Percentiles rank a stretch among this genome's conserved stretches.
These are phyloP conservation scores for Furnarius figulus DNA, from an alignment of 2,113 vertebrate genomes.

Conservation along the genomic window DNA sequence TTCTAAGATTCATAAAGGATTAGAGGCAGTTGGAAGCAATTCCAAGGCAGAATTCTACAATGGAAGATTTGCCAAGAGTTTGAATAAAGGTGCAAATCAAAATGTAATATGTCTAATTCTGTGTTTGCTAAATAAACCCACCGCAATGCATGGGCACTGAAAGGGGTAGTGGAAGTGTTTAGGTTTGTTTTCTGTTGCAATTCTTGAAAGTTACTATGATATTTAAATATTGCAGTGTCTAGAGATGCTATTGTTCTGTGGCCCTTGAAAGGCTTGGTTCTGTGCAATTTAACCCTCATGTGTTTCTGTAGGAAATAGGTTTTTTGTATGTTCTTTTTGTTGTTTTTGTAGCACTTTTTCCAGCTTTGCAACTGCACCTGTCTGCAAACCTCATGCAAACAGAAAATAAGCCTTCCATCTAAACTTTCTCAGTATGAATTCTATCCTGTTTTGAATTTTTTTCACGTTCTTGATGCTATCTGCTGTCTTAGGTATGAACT, in stretches of 20 bases:
- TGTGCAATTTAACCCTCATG: neutral
- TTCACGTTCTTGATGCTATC: neutral
- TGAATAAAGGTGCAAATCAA: conserved; percentile 10
- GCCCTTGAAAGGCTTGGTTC: neutral
- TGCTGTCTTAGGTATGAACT: neutral
- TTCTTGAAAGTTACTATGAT: neutral
- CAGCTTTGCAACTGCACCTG: neutral
- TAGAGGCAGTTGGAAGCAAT: conserved; percentile 44
- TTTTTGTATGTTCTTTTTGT: neutral
- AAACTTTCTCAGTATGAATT: neutral
- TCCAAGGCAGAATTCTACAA: neutral
- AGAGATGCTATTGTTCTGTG: neutral
- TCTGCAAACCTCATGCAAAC: neutral
- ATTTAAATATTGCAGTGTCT: neutral
- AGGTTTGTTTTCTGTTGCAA: neutral
- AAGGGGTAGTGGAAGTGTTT: neutral
- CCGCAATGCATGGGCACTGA: neutral
- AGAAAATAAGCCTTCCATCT: neutral
- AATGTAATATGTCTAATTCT: neutral
- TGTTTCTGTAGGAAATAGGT: neutral
- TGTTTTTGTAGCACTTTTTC: neutral
- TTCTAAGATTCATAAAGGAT: conserved; percentile 22
- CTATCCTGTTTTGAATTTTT: neutral
- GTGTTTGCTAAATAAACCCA: neutral
- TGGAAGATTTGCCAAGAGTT: conserved; percentile 4